These are phyloP conservation scores for Falco columbarius DNA, from an alignment of 2,797 vertebrate genomes.

Conservation along the genomic window DNA sequence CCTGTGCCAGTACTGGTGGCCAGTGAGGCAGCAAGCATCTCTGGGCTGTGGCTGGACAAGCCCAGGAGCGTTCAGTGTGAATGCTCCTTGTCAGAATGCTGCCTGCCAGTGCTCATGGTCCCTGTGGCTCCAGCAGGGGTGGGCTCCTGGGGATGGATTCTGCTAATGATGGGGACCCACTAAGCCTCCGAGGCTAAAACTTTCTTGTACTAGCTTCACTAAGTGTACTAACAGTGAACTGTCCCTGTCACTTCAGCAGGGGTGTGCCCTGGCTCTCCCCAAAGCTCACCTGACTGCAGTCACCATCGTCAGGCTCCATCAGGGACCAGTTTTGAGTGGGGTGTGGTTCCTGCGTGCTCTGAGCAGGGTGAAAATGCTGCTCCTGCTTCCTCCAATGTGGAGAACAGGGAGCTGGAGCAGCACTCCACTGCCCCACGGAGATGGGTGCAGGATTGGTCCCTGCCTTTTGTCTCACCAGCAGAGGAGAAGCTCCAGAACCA, in stretches of 20 bases:
- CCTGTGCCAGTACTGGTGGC: not conserved
- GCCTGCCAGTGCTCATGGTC: not conserved
- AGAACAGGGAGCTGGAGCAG: not conserved
- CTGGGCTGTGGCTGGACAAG: accelerated
- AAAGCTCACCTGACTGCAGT: not conserved
- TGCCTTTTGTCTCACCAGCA: not conserved
- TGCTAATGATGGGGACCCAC: not conserved
- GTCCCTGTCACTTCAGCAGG: accelerated
- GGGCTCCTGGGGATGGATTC: not conserved
- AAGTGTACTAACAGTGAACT: not conserved
- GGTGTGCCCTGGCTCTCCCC: accelerated
- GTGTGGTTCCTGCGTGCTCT: not conserved
- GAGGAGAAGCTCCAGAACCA: not conserved
- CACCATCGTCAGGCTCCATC: not conserved
- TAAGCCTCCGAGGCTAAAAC: not conserved
- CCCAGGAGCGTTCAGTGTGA: not conserved
- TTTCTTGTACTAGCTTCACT: not conserved
- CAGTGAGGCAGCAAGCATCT: not conserved
- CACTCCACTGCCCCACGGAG: not conserved
- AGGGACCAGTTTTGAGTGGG: not conserved
- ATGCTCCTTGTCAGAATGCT: too few species aligned
- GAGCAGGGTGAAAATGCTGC: not conserved
- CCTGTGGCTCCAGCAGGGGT: not conserved
- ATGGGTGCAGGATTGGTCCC: not conserved
- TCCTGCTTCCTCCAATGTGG: not conserved